Percentiles rank a stretch among this genome's conserved stretches.
These are phyloP conservation scores for Perizoma affinitatum DNA, from an alignment of 2,888 invertebrate genomes.

Conservation along the genomic window DNA sequence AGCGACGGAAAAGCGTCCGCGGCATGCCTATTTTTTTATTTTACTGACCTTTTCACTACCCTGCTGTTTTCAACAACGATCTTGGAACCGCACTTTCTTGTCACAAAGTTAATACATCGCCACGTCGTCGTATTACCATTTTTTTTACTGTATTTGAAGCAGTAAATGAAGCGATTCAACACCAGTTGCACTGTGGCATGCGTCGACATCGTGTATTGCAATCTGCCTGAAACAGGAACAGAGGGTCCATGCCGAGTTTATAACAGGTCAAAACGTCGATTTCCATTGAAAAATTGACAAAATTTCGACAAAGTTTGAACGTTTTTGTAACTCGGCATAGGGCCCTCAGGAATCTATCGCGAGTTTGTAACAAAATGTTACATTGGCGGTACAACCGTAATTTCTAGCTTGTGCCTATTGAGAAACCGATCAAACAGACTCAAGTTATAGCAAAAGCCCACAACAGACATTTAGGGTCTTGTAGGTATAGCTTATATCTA, in stretches of 20 bases:
- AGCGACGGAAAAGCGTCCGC: too few relatives aligned
- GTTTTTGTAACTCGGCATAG: too few relatives aligned
- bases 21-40: too few relatives aligned
- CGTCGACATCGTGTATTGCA: neutral
- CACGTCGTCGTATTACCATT: neutral
- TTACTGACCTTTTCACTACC: neutral
- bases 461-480: neutral
- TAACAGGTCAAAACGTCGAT: neutral
- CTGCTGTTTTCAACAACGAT: too few relatives aligned
- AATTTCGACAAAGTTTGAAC: neutral
- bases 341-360: too few relatives aligned
- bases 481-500: neutral
- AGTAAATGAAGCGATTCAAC: constrained; percentile 6
- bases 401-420: neutral
- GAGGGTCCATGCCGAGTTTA: neutral
- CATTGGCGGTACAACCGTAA: too few relatives aligned
- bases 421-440: neutral
- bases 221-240: neutral
- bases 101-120: neutral
- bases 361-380: too few relatives aligned
- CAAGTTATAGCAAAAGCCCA: neutral
- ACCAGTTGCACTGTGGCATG: constrained; percentile 2
- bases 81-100: neutral
- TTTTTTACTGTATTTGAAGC: neutral
- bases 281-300: neutral